These are phyloP conservation scores for Epinotia bilunana DNA, from an alignment of 2,888 invertebrate species.

Conservation along the genomic window DNA sequence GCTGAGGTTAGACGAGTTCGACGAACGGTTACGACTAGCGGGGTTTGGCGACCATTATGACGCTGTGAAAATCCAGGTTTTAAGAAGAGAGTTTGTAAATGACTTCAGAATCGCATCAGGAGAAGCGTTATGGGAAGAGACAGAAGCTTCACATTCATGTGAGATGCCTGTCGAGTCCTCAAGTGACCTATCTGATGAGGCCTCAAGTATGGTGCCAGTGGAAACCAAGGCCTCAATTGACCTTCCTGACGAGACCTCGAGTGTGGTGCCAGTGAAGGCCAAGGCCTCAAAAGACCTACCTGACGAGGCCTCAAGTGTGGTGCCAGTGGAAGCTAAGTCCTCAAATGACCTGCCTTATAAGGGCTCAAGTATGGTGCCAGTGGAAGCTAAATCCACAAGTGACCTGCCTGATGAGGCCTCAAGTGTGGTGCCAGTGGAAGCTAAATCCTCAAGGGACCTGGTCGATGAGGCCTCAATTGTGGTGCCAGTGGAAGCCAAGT, in stretches of 20 bases:
- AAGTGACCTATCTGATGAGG: background rate
- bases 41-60: slow-evolving; percentile 4
- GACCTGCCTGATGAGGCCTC: background rate
- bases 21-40: background rate
- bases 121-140: background rate
- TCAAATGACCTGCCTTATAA: background rate
- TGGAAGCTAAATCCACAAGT: background rate
- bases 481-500: too few relatives aligned
- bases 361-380: background rate
- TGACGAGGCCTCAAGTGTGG: background rate
- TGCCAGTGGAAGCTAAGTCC: background rate
- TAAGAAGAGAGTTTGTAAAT: background rate
- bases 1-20: background rate
- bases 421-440: background rate
- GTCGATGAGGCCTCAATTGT: background rate
- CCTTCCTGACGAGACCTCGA: background rate
- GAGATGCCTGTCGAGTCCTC: background rate
- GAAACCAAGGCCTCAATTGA: background rate
- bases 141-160: background rate
- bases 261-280: background rate
- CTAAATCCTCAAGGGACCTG: background rate
- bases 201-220: background rate
- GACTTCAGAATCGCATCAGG: background rate
- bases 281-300: background rate
- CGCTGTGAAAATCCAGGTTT: background rate